phyloP scores from a whole-genome alignment of 2,113 vertebrate genomes.

The Scomber japonicus region DNA sequence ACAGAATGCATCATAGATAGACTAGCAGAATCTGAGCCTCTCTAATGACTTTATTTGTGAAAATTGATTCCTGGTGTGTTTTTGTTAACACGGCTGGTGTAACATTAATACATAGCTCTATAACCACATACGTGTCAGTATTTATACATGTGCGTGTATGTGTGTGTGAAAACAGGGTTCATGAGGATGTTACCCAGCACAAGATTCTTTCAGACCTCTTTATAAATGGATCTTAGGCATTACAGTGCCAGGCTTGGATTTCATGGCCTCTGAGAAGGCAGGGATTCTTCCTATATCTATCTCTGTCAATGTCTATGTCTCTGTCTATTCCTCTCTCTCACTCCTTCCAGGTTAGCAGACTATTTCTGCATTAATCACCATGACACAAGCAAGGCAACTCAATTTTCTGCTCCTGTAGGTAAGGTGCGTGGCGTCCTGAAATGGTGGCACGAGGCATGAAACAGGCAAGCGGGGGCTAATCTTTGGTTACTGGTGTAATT shows the following conservation, averaged over 20 bases:
- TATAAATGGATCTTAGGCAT: constrained; percentile 69
- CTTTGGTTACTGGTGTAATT: constrained; percentile 99
- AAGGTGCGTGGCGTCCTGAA: constrained; percentile 94
- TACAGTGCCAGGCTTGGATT: constrained; percentile 73
- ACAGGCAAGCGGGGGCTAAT: constrained; percentile 97
- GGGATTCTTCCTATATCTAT: constrained; percentile 58
- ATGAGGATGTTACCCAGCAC: constrained; percentile 53
- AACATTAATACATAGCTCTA: constrained; percentile 46
- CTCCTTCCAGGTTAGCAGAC: constrained; percentile 93
- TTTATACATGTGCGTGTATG: not conserved
- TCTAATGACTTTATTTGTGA: constrained; percentile 70
- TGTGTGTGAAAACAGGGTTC: constrained; percentile 7
- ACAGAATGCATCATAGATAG: constrained; percentile 37
- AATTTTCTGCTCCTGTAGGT: constrained; percentile 99
- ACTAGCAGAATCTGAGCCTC: constrained; percentile 41
- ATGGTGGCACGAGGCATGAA: constrained; percentile 95
- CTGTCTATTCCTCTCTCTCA: constrained; percentile 57
- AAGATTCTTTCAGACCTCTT: constrained; percentile 62
- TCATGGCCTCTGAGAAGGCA: constrained; percentile 69
- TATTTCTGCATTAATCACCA: constrained; percentile 99
- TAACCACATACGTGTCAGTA: constrained; percentile 22
- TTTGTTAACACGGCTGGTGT: constrained; percentile 55
- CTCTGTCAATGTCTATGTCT: constrained; percentile 56
- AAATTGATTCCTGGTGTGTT: constrained; percentile 64
- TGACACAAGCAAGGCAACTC: constrained; percentile 99